Conservation (phyloP, 2,888 invertebrate species). For the Aproaerema taeniolella region DNA sequence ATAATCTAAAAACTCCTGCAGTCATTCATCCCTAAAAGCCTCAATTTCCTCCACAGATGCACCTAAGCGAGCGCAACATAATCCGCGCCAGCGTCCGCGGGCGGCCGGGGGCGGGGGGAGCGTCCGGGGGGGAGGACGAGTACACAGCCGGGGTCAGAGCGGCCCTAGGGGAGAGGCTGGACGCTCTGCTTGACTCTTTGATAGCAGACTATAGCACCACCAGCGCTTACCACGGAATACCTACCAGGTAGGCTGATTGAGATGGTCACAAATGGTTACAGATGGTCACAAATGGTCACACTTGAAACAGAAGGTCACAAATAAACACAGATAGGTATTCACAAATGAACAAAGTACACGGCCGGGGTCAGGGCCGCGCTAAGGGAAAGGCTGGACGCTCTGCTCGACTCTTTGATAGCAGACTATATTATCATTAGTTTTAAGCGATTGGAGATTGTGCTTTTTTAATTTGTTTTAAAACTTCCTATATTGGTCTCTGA, state of each 20-base stretch:
- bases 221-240: conserved; percentile 76
- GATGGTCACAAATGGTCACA: too few relatives aligned
- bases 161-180: conserved; percentile 82
- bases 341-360: too few relatives aligned
- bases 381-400: conserved; percentile 80
- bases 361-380: conserved; percentile 81
- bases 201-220: conserved; percentile 83
- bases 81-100: conserved; percentile 74
- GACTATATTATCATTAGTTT: conserved; percentile 79
- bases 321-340: too few relatives aligned
- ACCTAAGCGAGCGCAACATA: conserved; percentile 85
- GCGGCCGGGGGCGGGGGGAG: conserved; percentile 57
- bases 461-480: too few relatives aligned
- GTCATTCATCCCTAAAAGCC: too few relatives aligned
- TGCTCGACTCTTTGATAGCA: conserved; percentile 80
- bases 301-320: too few relatives aligned
- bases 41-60: conserved; percentile 74
- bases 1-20: too few relatives aligned
- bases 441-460: conserved; percentile 41
- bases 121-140: conserved; percentile 69
- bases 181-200: conserved; percentile 80
- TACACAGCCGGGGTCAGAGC: conserved; percentile 80
- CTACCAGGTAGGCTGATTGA: conserved; percentile 5
- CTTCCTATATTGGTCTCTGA: too few relatives aligned
- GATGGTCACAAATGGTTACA: too few relatives aligned